Conservation (phyloP, 1,140 invertebrate genomes). For the Rhopalosiphum padi region DNA sequence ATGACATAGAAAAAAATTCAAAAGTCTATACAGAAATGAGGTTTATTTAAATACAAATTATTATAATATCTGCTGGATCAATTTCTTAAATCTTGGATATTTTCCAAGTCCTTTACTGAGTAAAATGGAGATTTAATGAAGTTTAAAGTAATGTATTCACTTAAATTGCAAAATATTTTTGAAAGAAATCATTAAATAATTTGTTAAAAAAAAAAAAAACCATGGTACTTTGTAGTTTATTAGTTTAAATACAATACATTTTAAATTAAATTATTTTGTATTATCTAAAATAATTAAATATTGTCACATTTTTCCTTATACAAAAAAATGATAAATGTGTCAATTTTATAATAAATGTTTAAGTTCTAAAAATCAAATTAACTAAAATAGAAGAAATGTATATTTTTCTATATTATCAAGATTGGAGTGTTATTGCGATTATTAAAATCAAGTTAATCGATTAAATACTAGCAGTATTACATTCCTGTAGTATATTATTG, state of each 20-base stretch:
- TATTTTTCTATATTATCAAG: not conserved
- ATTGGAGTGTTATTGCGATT: not conserved
- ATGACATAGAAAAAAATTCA: not conserved
- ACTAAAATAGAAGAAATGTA: not conserved
- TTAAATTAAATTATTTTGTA: not conserved
- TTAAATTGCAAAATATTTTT: not conserved
- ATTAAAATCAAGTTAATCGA: not conserved
- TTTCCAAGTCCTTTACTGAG: not conserved
- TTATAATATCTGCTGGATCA: not conserved
- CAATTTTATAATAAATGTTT: not conserved
- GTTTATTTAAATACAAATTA: not conserved
- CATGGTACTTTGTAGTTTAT: not conserved
- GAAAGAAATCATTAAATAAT: not conserved
- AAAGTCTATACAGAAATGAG: not conserved
- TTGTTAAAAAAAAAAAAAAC: not conserved
- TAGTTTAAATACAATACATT: not conserved
- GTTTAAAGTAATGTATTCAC: not conserved
- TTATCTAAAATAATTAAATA: not conserved
- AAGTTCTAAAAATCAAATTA: not conserved
- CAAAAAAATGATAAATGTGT: not conserved
- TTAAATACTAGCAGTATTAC: not conserved
- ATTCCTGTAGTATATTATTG: not conserved
- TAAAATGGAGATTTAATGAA: not conserved
- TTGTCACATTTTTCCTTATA: not conserved
- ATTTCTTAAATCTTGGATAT: not conserved